Evolutionary conservation across 2,113 vertebrate species (phyloP), one percentile per base, ranked within the genome.

Genomic region (Lagopus leucura): DNA sequence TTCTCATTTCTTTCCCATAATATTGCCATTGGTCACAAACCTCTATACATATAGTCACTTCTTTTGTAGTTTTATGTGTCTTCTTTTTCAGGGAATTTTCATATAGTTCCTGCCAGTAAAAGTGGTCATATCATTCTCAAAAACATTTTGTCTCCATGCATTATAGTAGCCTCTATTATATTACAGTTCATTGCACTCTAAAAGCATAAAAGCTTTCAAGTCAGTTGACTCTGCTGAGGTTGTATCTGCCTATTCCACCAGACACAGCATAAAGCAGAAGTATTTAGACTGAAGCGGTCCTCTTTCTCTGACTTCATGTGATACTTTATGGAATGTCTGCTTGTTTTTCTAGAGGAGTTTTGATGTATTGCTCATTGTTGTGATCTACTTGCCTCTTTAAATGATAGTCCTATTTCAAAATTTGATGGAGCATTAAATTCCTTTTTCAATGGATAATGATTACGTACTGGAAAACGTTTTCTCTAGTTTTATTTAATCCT

Each of bases 141-240:
- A 90, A 90, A 1, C 43, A 66, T 60, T 78, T 94, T 63, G 24
- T 21, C 64, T 83, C 13, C 81, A 32, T 81, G 55, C 11, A 36
- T 69, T 83, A 28, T 22, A 60, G 55, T 60, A 63, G 11, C 27
- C 27, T 61, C 48, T 87, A 55, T 85, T 82, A 58, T 55, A 63
- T 66, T 79, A 69, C 74, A 82, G 77, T 60, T 90, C 54, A 58
- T 34, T 85, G 70, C 63, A 72, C 70, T 65, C 57, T 79, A 45
- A 90, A 90, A 90, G 28, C 76, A 60, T 57, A 83, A 92, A 92
- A 81, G 47, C 52, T 82, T 86, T 81, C 57, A 88, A 78, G 43
- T 77, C n/a, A 60, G 19, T 81, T 82, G 70, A 45, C 27, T 86
- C 42, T 70, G 25, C 66, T 92, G 78, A 90, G 48, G 45, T 18